A percentile compares a stretch with the other conserved stretches of the same genome.
Conservation (phyloP, 53 echinoderm and acorn worm species). For the Patiria pectinifera region DNA sequence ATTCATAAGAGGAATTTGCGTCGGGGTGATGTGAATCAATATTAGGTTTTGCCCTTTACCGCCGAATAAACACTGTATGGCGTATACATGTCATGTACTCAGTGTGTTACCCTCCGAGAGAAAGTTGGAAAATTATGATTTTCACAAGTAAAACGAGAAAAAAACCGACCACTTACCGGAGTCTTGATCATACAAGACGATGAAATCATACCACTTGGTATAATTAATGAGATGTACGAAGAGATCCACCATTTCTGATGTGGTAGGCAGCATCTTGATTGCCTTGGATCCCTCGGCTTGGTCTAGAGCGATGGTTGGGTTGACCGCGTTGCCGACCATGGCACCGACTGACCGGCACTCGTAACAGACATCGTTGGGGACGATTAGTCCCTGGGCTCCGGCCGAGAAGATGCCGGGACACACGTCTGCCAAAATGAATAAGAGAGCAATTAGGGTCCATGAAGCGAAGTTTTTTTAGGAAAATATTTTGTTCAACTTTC, state of each 20-base stretch:
- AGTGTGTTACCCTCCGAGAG: too few relatives aligned
- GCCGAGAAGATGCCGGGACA: conserved; percentile 74
- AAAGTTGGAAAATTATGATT: too few relatives aligned
- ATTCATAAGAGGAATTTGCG: too few relatives aligned
- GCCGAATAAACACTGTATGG: too few relatives aligned
- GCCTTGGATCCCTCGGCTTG: conserved; percentile 70
- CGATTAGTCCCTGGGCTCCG: conserved; percentile 74
- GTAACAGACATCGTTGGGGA: conserved; percentile 89
- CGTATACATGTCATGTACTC: too few relatives aligned
- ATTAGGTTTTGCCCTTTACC: too few relatives aligned
- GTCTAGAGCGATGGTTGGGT: conserved; percentile 80
- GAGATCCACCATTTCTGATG: conserved; percentile 70
- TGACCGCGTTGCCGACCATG: conserved; percentile 87
- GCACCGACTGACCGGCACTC: conserved; percentile 81
- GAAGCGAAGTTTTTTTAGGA: too few relatives aligned
- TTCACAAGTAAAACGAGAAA: neutral
- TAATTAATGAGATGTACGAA: conserved; percentile 81
- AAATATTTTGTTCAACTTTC: too few relatives aligned
- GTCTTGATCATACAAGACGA: conserved; percentile 84
- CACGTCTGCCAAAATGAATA: conserved; percentile 57
- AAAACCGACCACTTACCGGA: conserved; percentile 67
- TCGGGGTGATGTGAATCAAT: too few relatives aligned
- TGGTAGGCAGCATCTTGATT: conserved; percentile 81
- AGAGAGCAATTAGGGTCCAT: neutral
- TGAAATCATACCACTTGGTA: conserved; percentile 94